phyloP scores from a whole-genome alignment of 2,888 invertebrate genomes.

The Zaprionus lineosus region DNA sequence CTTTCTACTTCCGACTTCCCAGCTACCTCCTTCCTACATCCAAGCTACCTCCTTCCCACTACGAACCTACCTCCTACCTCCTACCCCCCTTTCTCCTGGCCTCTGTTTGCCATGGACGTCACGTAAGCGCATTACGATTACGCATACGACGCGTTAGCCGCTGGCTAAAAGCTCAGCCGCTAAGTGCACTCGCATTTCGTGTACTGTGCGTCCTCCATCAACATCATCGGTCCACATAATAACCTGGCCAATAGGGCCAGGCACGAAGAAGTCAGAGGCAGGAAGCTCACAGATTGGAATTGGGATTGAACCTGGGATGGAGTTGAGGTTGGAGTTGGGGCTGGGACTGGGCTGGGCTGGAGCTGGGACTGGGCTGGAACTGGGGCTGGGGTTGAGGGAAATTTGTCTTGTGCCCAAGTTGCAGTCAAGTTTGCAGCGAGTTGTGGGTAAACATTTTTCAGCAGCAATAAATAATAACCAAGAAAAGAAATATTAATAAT shows the following conservation, averaged over 20 bases:
- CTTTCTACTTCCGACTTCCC: no score
- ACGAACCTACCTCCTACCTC: no score
- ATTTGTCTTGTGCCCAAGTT: constrained; percentile 73
- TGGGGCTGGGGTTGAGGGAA: constrained; percentile 57
- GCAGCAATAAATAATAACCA: constrained; percentile 75
- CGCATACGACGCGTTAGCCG: constrained; percentile 68
- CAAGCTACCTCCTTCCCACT: no score
- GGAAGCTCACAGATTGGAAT: no score
- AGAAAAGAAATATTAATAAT: constrained; percentile 73
- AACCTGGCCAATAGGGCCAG: constrained; percentile 55
- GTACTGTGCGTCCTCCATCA: constrained; percentile 60
- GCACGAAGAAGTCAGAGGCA: not conserved
- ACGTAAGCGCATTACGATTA: constrained; percentile 65
- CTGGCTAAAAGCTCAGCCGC: constrained; percentile 63
- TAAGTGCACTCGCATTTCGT: constrained; percentile 50
- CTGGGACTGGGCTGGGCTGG: no score
- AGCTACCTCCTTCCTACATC: not conserved
- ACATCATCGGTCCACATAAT: constrained; percentile 70
- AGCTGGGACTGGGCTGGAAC: no score
- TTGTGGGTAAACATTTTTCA: constrained; percentile 77
- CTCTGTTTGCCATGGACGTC: constrained; percentile 53
- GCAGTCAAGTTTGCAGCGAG: constrained; percentile 71
- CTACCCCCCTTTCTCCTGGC: constrained; percentile 2
- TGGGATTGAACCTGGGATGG: no score
- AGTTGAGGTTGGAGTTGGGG: no score